Evolutionary conservation across 2,888 invertebrate genomes (phyloP).

Genomic region (Rapana venosa): DNA sequence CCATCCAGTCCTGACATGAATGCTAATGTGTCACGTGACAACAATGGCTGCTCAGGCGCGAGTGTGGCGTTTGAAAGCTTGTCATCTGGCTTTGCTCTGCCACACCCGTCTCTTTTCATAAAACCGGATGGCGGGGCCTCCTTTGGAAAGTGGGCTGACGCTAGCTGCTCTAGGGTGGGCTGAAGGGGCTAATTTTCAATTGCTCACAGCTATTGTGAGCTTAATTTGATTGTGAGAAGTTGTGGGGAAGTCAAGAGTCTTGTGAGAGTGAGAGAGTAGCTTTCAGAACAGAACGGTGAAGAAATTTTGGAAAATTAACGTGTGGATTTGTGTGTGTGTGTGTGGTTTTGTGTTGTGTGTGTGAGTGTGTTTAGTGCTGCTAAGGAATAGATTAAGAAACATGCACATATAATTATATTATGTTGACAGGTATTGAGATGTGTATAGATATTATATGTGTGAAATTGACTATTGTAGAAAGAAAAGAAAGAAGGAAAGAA

Average conservation of each 20-base stretch:
- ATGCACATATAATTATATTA: not conserved
- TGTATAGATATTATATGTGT: too few species aligned
- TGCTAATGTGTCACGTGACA: constrained; percentile 19
- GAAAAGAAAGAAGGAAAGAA: not conserved
- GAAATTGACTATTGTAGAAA: not conserved
- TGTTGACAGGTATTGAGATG: too few species aligned
- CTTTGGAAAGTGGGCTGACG: not conserved
- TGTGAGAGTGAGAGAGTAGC: not conserved
- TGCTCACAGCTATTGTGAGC: constrained; percentile 4
- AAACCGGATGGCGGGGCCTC: not conserved
- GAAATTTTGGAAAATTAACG: not conserved
- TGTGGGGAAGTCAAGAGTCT: not conserved
- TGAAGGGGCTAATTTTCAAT: constrained; percentile 14
- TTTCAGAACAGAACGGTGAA: not conserved
- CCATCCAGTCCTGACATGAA: not conserved
- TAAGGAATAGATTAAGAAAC: too few species aligned
- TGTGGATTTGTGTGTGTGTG: not conserved
- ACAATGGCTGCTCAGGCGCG: not conserved
- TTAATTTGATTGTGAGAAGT: not conserved
- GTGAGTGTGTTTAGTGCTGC: not conserved
- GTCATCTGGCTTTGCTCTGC: not conserved
- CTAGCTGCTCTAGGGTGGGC: not conserved
- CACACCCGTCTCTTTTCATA: not conserved
- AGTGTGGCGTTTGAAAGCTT: not conserved
- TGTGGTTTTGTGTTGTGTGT: too few species aligned